Evolutionary conservation across 2,888 invertebrate genomes (phyloP), one percentile per base, ranked within the genome.

Genomic region (Theretra japonica): DNA sequence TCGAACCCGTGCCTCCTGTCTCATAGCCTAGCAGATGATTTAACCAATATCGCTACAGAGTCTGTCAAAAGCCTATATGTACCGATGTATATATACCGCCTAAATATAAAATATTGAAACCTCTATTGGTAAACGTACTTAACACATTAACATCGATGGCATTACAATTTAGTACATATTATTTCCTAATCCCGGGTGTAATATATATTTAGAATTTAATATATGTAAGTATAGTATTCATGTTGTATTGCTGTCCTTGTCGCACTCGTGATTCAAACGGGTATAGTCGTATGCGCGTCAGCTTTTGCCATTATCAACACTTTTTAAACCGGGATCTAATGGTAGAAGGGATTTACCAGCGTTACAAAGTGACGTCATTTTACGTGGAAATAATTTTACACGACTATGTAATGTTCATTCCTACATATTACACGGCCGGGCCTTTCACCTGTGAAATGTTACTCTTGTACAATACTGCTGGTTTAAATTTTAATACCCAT

Each of bases 281-380:
- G 23, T 23, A 48, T 5, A 41, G 23, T 5, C 41, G 17, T 23
- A 23, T 6, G 23, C 65, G 17, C 65, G 23, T 65, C 41, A 48
- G 65, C 65, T 17, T 62, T 21, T 62, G 33, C 11, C 62, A 15
- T 7, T 62, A 62, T 21, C 41, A 62, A 62, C 41, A 62, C n/a
- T n/a, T 48, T 23, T 65, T 17, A 23, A 23, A 41, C 41, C 21
- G 23, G 65, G 65, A 65, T 65, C 65, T 48, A n/a, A n/a, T 65
- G 65, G 23, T 17, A 48, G 48, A 65, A 48, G 48, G 65, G 65
- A 48, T 48, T 48, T 65, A 65, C 65, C 62, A 8, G 48, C 23
- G 48, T 17, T 48, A 23, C 65, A 23, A 25, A 11, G 48, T 65
- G 65, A 65, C 65, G 48, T 65, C 62, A 65, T 23, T 65, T 65